Evolutionary conservation across 2,113 vertebrate species (phyloP), one percentile per base, ranked within the genome.

Genomic region (Paralichthys olivaceus): DNA sequence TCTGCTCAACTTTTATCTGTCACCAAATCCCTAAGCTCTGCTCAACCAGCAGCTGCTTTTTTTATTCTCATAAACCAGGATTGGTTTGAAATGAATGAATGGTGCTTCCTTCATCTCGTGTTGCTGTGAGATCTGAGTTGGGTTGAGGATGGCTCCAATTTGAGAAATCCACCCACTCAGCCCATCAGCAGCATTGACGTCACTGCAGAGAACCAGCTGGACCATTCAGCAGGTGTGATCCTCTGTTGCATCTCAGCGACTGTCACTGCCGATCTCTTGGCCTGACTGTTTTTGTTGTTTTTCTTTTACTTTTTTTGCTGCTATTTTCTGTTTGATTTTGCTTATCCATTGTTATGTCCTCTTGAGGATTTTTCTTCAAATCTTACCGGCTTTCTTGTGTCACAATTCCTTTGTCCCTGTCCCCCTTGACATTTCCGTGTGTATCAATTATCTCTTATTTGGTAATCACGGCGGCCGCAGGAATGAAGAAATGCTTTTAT

Each of bases 151-250:
- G 37, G 37, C 37, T 13, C 37, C 37, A 40, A 13, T 40, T 40
- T 40, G 37, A 40, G 37, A 40, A 40, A 82, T 64, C 69, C 65
- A 2, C 77, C 62, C 68, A 70, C 55, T 49, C 20, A 14, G 58
- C 43, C 23, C 67, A 37, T 80, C 58, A 23, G 4, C 47, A 70
- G 17, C 32, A 57, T 45, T 81, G 75, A 79, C 56, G 72, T 88
- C 81, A 79, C 55, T 61, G 57, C 23, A 51, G 17, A 55, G 43
- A 72, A 37, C 79, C 83, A 89, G 75, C 84, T 85, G 84, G 71
- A 25, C 49, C 69, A 7, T 56, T 17, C 22, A 64, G 71, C 81
- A 79, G 84, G 81, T 85, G 79, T 72, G 74, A 81, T 80, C 57
- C 51, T 55, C 34, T 22, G 23, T 61, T 82, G 69, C 73, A 69